Evolutionary conservation across 2,113 vertebrate species (phyloP).

Genomic region (Telmatochromis sp.): DNA sequence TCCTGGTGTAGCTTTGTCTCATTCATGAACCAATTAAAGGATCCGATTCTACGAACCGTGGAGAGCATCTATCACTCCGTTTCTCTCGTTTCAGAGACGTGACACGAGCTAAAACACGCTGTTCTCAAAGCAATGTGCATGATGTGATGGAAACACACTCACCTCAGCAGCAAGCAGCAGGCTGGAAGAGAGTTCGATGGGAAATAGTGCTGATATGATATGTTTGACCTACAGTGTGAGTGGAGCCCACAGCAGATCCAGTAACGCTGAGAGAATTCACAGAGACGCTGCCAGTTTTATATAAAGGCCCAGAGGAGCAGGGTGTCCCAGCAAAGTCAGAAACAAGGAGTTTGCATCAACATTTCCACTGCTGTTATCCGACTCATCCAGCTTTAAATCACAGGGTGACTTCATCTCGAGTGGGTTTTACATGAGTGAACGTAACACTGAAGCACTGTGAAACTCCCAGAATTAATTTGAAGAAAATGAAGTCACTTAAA

Average conservation of each 20-base stretch:
- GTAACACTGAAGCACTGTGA: neutral
- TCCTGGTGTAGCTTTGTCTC: constrained; percentile 76
- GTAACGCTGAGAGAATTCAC: constrained; percentile 50
- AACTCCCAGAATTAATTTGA: too few species aligned
- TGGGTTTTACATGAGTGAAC: neutral
- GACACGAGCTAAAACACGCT: neutral
- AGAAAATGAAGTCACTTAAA: neutral
- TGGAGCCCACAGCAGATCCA: constrained; percentile 28
- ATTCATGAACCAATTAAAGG: constrained; percentile 69
- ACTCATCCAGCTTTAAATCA: neutral
- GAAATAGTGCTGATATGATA: constrained; percentile 55
- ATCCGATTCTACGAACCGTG: constrained; percentile 63
- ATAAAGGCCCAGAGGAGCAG: constrained; percentile 31
- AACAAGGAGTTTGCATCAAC: constrained; percentile 25
- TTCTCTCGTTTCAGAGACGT: neutral
- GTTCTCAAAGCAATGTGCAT: constrained; percentile 20
- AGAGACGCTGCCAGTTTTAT: constrained; percentile 50
- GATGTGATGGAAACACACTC: constrained; percentile 26
- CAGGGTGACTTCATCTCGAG: neutral
- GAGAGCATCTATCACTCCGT: neutral
- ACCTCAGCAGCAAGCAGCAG: constrained; percentile 32
- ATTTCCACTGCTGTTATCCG: neutral
- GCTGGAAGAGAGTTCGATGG: neutral
- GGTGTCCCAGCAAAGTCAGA: constrained; percentile 18
- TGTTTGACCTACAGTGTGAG: constrained; percentile 65